phyloP scores from a whole-genome alignment of 2,797 vertebrate species.

The Monodelphis domestica region DNA sequence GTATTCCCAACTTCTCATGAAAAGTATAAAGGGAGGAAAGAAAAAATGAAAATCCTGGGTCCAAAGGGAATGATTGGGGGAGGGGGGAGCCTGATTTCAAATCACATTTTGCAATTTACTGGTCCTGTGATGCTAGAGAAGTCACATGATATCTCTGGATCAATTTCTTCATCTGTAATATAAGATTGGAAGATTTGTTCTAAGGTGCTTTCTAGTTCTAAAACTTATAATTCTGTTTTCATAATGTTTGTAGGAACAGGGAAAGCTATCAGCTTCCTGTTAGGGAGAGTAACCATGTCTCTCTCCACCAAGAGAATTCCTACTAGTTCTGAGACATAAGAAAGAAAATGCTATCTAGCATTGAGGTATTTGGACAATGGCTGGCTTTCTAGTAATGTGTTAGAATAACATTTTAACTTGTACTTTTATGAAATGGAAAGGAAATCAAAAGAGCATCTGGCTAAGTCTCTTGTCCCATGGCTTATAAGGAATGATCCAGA shows the following conservation, averaged over 20 bases:
- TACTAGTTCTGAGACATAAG: background rate
- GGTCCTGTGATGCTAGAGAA: background rate
- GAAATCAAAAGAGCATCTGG: background rate
- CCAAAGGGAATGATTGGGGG: background rate
- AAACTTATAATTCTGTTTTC: background rate
- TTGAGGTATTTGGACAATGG: background rate
- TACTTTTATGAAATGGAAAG: background rate
- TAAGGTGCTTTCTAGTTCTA: background rate
- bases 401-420: background rate
- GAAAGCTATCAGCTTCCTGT: background rate
- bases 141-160: background rate
- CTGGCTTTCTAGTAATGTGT: no score
- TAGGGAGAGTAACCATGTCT: background rate
- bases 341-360: background rate
- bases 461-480: background rate
- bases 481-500: background rate
- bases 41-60: background rate
- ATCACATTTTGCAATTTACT: background rate
- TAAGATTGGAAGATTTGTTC: background rate
- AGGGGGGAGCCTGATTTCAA: background rate
- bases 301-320: background rate
- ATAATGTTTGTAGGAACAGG: background rate
- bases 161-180: background rate
- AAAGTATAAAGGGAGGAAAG: conserved; percentile 16
- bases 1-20: background rate